Evolutionary conservation across 2,888 invertebrate species (phyloP), one percentile per base, ranked within the genome.

Genomic region (Drosophila sordidula): DNA sequence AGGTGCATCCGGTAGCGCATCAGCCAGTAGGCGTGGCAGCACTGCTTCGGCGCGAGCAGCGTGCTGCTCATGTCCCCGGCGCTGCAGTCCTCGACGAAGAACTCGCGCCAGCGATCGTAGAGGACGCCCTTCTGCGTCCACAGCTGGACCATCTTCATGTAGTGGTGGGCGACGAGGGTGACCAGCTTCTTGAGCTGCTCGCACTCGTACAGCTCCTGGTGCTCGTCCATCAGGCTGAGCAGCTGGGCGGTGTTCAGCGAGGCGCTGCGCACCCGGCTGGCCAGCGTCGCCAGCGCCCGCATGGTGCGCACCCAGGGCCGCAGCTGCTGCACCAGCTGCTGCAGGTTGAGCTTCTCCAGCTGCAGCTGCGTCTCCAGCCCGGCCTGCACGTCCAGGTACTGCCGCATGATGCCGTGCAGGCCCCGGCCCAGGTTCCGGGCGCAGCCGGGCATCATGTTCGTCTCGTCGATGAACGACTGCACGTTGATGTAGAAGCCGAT

Each of bases 71-170:
- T 59, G 3, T 54, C 62, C 47, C 22, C 69, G 9, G 74, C 50
- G 0, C 47, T 51, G 16, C 61, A 68, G 32, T 87, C 85, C 69
- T 84, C 82, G 0, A 85, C 61, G 5, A 78, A 86, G 22, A 85
- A 86, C 52, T 85, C 84, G 0, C 55, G 22, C 0, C 69, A 66
- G 3, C 64, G 18, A 29, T 85, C 84, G 50, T 79, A 78, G 12
- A 87, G 54, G 0, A 82, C 55, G 0, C 87, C 85, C 52, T 84
- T 84, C 22, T 85, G 87, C 0, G 65, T 84, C 85, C 85, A 85
- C 16, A 82, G 14, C 44, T 86, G 82, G 5, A 86, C 80, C 32
- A 84, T 78, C 25, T 78, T 81, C 80, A 85, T 80, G 25, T 85
- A 85, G 6, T 62, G 52, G 3, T 55, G 25, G 0, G 79, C 49